Conservation (phyloP, 2,888 invertebrate species). For the Tipula lateralis region DNA sequence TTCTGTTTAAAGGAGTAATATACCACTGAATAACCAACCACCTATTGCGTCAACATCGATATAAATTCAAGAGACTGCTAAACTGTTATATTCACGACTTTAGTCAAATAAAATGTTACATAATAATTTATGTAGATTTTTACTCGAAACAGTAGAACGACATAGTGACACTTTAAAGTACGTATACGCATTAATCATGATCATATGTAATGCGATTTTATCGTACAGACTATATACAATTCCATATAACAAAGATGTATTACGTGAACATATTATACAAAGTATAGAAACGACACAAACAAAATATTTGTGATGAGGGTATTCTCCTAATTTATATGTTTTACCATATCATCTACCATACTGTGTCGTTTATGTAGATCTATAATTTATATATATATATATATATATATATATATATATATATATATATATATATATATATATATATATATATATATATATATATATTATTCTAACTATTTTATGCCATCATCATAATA, state of each 20-base stretch:
- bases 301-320: slow-evolving; percentile 1
- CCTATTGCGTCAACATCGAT: no score
- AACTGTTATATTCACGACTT: neutral
- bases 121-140: neutral
- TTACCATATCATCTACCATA: slow-evolving; percentile 24
- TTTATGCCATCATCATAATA: neutral
- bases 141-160: neutral
- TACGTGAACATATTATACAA: neutral
- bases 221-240: neutral
- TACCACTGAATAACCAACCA: no score
- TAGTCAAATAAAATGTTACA: neutral
- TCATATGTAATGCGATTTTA: neutral
- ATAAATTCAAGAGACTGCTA: no score
- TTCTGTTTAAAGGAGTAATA: no score
- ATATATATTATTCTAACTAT: neutral
- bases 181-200: neutral
- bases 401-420: neutral
- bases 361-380: neutral
- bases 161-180: neutral
- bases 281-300: neutral
- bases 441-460: neutral
- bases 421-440: neutral
- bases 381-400: no score
- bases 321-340: neutral
- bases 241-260: neutral